These are phyloP conservation scores for Dunckerocampus dactyliophorus DNA, from an alignment of 2,113 vertebrate species.

Conservation along the genomic window DNA sequence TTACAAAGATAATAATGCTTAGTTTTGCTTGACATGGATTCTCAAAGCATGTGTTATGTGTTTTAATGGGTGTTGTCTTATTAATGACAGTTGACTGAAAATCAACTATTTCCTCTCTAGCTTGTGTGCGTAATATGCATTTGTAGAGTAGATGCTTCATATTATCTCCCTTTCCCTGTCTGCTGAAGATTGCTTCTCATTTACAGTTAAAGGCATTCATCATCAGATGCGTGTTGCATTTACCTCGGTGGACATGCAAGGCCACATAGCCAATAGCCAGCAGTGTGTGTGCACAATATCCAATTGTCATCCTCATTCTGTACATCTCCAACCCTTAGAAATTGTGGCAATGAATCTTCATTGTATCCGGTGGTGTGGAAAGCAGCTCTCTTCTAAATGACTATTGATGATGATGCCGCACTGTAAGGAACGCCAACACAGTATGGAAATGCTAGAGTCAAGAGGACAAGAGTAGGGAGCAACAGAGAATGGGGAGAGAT, in stretches of 20 bases:
- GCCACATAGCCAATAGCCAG: conserved; percentile 54
- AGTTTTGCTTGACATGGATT: not conserved
- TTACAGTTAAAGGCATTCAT: conserved; percentile 53
- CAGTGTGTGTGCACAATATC: conserved; percentile 57
- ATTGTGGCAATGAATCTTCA: conserved; percentile 77
- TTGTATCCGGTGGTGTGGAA: conserved; percentile 69
- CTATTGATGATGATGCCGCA: conserved; percentile 73
- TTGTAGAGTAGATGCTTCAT: conserved; percentile 9
- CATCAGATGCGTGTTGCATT: conserved; percentile 30
- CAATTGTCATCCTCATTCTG: conserved; percentile 34
- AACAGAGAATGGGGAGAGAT: conserved; percentile 4
- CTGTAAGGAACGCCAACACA: conserved; percentile 62
- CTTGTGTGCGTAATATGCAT: too few relatives aligned
- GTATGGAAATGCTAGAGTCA: conserved; percentile 55
- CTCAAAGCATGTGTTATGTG: too few relatives aligned
- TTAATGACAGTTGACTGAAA: too few relatives aligned
- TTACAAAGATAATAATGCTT: conserved; percentile 10
- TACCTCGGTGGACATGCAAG: conserved; percentile 57
- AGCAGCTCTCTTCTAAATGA: conserved; percentile 68
- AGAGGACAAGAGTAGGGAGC: conserved; percentile 23
- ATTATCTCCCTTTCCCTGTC: conserved; percentile 22
- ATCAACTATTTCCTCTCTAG: too few relatives aligned
- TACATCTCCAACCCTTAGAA: conserved; percentile 48
- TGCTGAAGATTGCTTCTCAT: conserved; percentile 41
- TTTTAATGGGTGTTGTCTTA: too few relatives aligned